Percentiles rank a stretch among this genome's conserved stretches.
phyloP scores from a whole-genome alignment of 2,888 invertebrate species.

The Pseudanteris insignis region DNA sequence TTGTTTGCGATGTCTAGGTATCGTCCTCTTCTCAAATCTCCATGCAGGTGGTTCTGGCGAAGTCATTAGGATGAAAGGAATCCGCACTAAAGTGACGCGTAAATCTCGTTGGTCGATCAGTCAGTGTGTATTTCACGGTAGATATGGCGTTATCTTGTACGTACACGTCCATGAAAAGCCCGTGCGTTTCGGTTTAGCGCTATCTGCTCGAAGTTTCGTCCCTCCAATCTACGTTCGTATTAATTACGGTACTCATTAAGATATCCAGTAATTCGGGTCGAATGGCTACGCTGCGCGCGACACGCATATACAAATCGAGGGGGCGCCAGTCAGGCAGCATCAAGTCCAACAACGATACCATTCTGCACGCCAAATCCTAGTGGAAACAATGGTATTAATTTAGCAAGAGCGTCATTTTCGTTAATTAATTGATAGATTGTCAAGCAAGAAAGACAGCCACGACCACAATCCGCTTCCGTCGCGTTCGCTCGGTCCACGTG shows the following conservation, averaged over 20 bases:
- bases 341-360: constrained; percentile 34
- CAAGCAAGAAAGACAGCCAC: constrained; percentile 55
- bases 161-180: constrained; percentile 59
- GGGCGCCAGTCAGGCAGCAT: constrained; percentile 35
- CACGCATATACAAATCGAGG: constrained; percentile 43
- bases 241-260: constrained; percentile 66
- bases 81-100: constrained; percentile 31
- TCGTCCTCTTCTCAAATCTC: constrained; percentile 22
- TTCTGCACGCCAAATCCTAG: constrained; percentile 39
- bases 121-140: constrained; percentile 57
- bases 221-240: constrained; percentile 64
- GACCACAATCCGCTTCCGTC: constrained; percentile 48
- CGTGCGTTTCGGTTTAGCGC: constrained; percentile 61
- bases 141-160: constrained; percentile 62
- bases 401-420: constrained; percentile 61
- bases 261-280: constrained; percentile 63
- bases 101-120: constrained; percentile 37
- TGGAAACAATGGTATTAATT: constrained; percentile 56
- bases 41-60: constrained; percentile 24
- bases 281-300: constrained; percentile 43
- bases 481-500: constrained; percentile 37
- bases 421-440: constrained; percentile 66
- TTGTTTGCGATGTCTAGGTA: constrained; percentile 11
- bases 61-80: constrained; percentile 39
- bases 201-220: constrained; percentile 56